phyloP scores from a whole-genome alignment of 2,797 vertebrate species.

The Prunella strophiata region DNA sequence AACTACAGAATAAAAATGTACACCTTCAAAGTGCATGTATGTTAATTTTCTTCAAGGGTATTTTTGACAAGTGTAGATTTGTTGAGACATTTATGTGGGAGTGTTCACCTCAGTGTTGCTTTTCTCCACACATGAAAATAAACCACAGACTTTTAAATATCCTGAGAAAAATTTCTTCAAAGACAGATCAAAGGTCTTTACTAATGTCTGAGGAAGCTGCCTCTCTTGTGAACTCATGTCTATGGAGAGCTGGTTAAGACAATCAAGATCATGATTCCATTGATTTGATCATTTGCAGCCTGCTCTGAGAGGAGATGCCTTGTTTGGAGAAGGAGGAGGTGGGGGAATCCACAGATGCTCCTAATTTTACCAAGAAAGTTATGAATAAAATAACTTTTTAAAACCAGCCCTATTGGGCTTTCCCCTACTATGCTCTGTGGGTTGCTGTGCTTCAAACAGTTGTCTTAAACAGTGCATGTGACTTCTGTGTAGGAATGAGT shows the following conservation, averaged over 20 bases:
- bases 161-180: slow-evolving; percentile 68
- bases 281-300: slow-evolving; percentile 1
- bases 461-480: not conserved
- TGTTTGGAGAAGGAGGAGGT: not conserved
- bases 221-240: slow-evolving; percentile 62
- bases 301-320: not conserved
- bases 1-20: not conserved
- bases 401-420: not conserved
- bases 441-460: not conserved
- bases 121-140: slow-evolving; percentile 50
- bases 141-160: slow-evolving; percentile 63
- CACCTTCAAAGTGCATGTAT: not conserved
- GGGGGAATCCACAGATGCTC: not conserved
- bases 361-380: not conserved
- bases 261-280: slow-evolving; percentile 10
- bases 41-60: slow-evolving; percentile 18
- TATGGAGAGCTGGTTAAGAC: not conserved
- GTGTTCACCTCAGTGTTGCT: slow-evolving; percentile 8
- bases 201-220: slow-evolving; percentile 58
- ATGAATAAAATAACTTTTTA: not conserved
- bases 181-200: slow-evolving; percentile 67
- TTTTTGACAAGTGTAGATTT: slow-evolving; percentile 29
- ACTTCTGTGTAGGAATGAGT: not conserved
- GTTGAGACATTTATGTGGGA: slow-evolving; percentile 49
- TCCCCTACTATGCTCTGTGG: not conserved